Conservation (phyloP, 2,113 vertebrate genomes). For the Tragelaphus imberbis region DNA sequence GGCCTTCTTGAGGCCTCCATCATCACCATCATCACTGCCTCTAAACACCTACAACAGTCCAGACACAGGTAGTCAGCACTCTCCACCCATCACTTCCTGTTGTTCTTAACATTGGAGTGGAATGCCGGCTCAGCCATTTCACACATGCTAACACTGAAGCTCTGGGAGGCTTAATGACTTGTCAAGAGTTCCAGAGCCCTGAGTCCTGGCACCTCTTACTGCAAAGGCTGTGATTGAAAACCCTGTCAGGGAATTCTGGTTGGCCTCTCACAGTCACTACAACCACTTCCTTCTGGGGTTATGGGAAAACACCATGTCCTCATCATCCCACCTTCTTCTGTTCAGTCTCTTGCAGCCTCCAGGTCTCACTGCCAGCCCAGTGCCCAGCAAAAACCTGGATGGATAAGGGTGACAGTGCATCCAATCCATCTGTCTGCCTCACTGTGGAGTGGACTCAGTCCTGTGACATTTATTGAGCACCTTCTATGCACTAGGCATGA, state of each 20-base stretch:
- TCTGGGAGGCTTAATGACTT: neutral
- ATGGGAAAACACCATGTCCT: neutral
- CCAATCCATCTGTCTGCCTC: neutral
- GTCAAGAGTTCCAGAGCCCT: neutral
- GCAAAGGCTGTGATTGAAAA: neutral
- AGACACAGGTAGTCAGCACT: neutral
- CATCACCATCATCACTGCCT: neutral
- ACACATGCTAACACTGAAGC: neutral
- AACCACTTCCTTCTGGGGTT: neutral
- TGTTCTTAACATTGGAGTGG: neutral
- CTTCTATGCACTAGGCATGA: neutral
- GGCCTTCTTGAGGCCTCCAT: neutral
- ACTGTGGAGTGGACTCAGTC: neutral
- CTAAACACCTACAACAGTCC: neutral
- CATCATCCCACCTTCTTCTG: neutral
- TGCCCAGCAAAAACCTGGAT: neutral
- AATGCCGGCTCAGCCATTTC: neutral
- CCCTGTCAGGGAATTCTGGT: neutral
- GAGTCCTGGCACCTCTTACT: neutral
- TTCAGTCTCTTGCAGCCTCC: neutral
- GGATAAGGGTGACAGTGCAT: neutral
- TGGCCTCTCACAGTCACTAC: neutral
- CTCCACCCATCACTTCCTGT: neutral
- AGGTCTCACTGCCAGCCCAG: too few relatives aligned
- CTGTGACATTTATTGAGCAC: neutral